These are phyloP conservation scores for Scaptomyza hsui DNA, from an alignment of 1,140 invertebrate species.

Conservation along the genomic window DNA sequence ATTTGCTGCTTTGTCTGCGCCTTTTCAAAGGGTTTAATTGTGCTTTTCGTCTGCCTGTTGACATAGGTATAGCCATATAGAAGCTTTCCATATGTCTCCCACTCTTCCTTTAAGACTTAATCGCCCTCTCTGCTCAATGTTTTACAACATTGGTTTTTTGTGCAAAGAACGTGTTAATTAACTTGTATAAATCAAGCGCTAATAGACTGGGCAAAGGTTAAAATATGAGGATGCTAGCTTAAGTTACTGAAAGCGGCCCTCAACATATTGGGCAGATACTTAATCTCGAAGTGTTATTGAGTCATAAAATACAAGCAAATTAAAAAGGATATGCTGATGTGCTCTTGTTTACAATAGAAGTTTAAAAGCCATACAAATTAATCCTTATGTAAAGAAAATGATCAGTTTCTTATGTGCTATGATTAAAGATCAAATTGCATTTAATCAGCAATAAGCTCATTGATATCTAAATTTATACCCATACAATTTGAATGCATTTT, in stretches of 20 bases:
- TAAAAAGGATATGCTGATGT: background rate
- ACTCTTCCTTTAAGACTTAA: constrained; percentile 7
- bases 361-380: no score
- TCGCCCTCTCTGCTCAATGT: constrained; percentile 40
- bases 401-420: no score
- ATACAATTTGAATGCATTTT: background rate
- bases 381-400: no score
- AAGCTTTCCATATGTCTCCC: constrained; percentile 12
- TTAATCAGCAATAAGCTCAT: no score
- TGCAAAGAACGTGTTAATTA: constrained; percentile 73
- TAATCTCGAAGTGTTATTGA: background rate
- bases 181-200: constrained; percentile 75
- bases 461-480: background rate
- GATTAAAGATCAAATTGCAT: no score
- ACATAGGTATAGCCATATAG: constrained; percentile 55
- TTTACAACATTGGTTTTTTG: constrained; percentile 44
- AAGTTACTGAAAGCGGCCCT: background rate
- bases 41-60: constrained; percentile 72
- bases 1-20: constrained; percentile 62
- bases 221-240: background rate
- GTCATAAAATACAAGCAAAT: background rate
- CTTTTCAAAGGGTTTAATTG: constrained; percentile 78
- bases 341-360: no score
- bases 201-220: constrained; percentile 44
- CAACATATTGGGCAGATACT: background rate